These are phyloP conservation scores for Kryphioiulus occultus DNA, from an alignment of 2,888 invertebrate genomes.

Conservation along the genomic window DNA sequence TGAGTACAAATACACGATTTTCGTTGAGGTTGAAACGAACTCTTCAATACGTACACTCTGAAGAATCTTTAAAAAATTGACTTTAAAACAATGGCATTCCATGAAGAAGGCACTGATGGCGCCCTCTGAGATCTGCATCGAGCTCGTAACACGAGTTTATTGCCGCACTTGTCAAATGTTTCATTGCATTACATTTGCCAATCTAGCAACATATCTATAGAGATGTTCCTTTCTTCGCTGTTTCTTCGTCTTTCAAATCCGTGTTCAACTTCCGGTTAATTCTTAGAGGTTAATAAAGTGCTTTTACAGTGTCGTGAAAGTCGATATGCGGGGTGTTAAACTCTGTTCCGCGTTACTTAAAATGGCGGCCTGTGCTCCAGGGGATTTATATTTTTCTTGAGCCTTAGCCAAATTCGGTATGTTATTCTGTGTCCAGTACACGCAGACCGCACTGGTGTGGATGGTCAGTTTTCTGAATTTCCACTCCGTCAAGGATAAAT, in stretches of 20 bases:
- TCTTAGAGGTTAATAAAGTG: slow-evolving; percentile 27
- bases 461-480: neutral
- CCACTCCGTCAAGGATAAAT: neutral
- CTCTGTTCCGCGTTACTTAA: neutral
- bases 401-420: neutral
- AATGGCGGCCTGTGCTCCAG: neutral
- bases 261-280: slow-evolving; percentile 1
- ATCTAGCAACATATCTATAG: neutral
- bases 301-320: slow-evolving; percentile 31
- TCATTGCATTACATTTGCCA: neutral
- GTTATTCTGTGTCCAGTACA: neutral
- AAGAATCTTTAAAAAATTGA: no score
- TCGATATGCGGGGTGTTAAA: slow-evolving; percentile 1
- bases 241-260: neutral
- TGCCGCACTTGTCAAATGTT: neutral
- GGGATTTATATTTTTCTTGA: neutral
- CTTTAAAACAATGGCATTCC: no score
- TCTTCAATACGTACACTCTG: no score
- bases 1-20: no score
- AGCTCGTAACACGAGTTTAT: neutral
- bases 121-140: neutral
- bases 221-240: neutral
- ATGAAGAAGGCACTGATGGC: neutral
- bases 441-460: neutral
- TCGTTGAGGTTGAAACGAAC: no score